phyloP scores from a whole-genome alignment of 2,888 invertebrate species.

The Druceiella hillmani region DNA sequence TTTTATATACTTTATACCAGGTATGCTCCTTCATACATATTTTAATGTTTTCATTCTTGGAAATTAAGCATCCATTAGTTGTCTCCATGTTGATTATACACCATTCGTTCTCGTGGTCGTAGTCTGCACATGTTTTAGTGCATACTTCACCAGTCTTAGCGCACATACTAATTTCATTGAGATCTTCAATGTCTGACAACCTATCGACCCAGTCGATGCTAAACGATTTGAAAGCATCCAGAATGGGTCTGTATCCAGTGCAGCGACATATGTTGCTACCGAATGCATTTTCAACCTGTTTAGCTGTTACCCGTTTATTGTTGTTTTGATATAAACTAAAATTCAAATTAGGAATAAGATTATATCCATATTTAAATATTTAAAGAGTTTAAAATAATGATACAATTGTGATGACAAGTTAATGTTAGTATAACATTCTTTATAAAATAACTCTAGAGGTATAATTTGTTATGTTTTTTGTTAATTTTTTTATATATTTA shows the following conservation, averaged over 20 bases:
- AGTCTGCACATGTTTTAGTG: not conserved
- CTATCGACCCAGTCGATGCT: constrained; percentile 38
- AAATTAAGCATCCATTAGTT: not conserved
- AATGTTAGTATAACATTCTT: too few relatives aligned
- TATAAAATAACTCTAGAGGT: too few relatives aligned
- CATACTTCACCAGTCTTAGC: not conserved
- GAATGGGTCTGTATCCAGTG: constrained; percentile 53
- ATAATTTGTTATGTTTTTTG: too few relatives aligned
- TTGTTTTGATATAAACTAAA: constrained; percentile 29
- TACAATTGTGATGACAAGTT: too few relatives aligned
- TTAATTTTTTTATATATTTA: too few relatives aligned
- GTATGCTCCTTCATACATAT: constrained; percentile 12
- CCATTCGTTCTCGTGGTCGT: not conserved
- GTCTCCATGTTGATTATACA: constrained; percentile 10
- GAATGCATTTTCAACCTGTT: constrained; percentile 56
- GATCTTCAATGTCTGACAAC: not conserved
- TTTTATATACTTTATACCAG: constrained; percentile 40
- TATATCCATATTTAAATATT: too few relatives aligned
- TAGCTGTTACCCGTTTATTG: constrained; percentile 37
- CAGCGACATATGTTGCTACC: constrained; percentile 62
- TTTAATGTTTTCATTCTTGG: not conserved
- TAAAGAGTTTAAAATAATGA: too few relatives aligned
- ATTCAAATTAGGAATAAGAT: too few relatives aligned
- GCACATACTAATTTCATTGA: not conserved
- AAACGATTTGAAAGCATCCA: constrained; percentile 49